Evolutionary conservation across 2,113 vertebrate genomes (phyloP).

Genomic region (Neolamprologus hecqui): DNA sequence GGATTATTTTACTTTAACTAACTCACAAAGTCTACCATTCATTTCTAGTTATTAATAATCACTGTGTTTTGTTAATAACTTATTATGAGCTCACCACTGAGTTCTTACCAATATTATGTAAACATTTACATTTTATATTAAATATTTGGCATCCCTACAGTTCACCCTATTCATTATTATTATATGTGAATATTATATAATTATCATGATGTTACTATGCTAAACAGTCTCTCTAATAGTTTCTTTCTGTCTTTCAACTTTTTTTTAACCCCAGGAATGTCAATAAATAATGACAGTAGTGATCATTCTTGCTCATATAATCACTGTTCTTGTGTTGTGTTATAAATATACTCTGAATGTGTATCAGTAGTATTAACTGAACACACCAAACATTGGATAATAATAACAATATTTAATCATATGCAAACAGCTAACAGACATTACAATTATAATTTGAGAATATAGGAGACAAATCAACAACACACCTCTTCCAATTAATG

Average conservation of each 20-base stretch:
- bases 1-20: not conserved
- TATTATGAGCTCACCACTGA: not conserved
- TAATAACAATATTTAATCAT: not conserved
- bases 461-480: not conserved
- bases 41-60: not conserved
- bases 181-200: not conserved
- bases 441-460: not conserved
- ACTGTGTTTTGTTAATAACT: not conserved
- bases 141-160: not conserved
- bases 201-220: not conserved
- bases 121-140: not conserved
- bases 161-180: not conserved
- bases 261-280: not conserved
- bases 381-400: not conserved
- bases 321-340: not conserved
- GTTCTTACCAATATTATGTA: not conserved
- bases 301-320: not conserved
- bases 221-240: not conserved
- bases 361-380: not conserved
- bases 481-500: not conserved
- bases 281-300: not conserved
- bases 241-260: not conserved
- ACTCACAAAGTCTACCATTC: not conserved
- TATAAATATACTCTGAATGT: not conserved
- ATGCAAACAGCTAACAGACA: not conserved